Percentiles rank a stretch among this genome's conserved stretches.
These are phyloP conservation scores for Cotesia vestalis DNA, from an alignment of 1,140 invertebrate species.

Conservation along the genomic window DNA sequence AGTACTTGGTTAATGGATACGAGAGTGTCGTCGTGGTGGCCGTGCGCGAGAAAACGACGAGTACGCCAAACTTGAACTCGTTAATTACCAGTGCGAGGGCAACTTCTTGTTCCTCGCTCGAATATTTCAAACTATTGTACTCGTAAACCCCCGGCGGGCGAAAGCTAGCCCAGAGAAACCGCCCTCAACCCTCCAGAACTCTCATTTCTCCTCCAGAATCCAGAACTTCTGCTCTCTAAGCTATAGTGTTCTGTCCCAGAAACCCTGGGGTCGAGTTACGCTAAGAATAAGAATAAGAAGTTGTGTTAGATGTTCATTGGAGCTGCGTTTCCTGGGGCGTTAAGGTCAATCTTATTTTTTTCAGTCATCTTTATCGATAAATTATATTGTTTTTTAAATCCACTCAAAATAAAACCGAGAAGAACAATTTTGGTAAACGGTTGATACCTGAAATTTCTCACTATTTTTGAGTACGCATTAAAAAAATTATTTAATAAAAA, in stretches of 20 bases:
- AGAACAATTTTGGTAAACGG: too few relatives aligned
- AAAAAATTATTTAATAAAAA: too few relatives aligned
- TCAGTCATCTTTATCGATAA: too few relatives aligned
- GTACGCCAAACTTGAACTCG: constrained; percentile 68
- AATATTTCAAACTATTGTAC: constrained; percentile 69
- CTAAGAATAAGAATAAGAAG: neutral
- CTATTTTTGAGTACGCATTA: too few relatives aligned
- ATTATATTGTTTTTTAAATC: too few relatives aligned
- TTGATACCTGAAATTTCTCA: too few relatives aligned
- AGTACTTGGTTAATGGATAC: constrained; percentile 67
- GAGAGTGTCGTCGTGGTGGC: constrained; percentile 36
- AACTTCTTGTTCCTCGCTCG: constrained; percentile 65
- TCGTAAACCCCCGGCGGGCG: constrained; percentile 57
- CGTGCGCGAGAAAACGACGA: constrained; percentile 43
- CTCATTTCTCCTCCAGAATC: neutral
- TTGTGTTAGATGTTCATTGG: too few relatives aligned
- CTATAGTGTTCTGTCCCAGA: constrained; percentile 34
- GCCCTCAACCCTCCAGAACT: constrained; percentile 8
- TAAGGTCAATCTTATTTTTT: too few relatives aligned
- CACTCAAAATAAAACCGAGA: too few relatives aligned
- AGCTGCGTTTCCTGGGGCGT: too few relatives aligned
- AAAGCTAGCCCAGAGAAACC: constrained; percentile 7
- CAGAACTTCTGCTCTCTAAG: constrained; percentile 31
- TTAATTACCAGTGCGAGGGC: constrained; percentile 66
- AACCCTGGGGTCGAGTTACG: constrained; percentile 24